These are phyloP conservation scores for Echinometra lucunter DNA, from an alignment of 53 echinoderm and acorn worm genomes.

Conservation along the genomic window DNA sequence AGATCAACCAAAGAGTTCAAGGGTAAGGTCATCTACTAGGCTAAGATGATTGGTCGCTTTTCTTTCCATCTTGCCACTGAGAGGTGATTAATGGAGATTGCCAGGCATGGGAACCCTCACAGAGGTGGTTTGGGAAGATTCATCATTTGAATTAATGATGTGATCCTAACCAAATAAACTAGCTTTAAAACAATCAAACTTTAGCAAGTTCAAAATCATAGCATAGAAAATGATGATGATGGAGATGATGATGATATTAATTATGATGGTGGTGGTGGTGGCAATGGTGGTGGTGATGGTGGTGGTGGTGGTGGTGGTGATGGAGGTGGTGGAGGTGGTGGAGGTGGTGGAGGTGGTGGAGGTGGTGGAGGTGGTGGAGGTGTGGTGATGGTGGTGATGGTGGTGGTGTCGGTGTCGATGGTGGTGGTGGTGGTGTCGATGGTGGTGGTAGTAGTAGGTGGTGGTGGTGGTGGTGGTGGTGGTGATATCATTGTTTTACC, in stretches of 20 bases:
- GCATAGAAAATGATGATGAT: background rate
- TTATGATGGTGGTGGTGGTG: background rate
- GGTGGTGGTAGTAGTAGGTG: background rate
- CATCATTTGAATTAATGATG: constrained; percentile 2
- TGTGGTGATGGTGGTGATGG: background rate
- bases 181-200: background rate
- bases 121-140: background rate
- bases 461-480: background rate
- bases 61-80: constrained; percentile 31
- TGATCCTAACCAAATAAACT: background rate
- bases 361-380: background rate
- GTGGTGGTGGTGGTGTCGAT: background rate
- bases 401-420: background rate
- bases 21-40: constrained; percentile 21
- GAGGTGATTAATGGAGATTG: constrained; percentile 37
- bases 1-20: constrained; percentile 38
- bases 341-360: background rate
- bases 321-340: background rate
- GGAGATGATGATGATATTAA: background rate
- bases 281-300: background rate
- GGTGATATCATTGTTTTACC: background rate
- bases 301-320: background rate
- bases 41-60: constrained; percentile 32
- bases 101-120: background rate
- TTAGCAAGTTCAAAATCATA: background rate